Conservation (phyloP, 2,888 invertebrate species). For the Drosophila gaucha region DNA sequence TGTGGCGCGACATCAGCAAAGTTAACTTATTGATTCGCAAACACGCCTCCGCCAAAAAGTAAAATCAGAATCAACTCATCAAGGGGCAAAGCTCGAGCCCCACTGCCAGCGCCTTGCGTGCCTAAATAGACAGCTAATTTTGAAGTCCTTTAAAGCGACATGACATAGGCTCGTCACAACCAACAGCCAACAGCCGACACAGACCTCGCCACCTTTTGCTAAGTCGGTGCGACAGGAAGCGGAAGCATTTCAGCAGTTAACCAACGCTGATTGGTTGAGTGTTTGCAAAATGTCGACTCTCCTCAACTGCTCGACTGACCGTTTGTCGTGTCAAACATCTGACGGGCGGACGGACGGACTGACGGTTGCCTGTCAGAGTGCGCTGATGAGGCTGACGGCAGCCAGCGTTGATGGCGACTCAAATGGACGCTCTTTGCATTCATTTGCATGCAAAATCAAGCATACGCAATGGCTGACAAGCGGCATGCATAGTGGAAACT, state of each 20-base stretch:
- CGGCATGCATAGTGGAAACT: slow-evolving; percentile 46
- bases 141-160: slow-evolving; percentile 68
- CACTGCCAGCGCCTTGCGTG: slow-evolving; percentile 50
- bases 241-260: slow-evolving; percentile 78
- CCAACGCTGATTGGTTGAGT: slow-evolving; percentile 79
- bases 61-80: slow-evolving; percentile 57
- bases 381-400: slow-evolving; percentile 55
- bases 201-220: slow-evolving; percentile 22
- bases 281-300: slow-evolving; percentile 62
- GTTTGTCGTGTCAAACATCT: slow-evolving; percentile 31
- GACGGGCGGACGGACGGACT: slow-evolving; percentile 38
- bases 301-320: slow-evolving; percentile 2
- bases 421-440: slow-evolving; percentile 75
- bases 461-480: slow-evolving; percentile 31
- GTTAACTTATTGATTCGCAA: slow-evolving; percentile 75
- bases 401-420: slow-evolving; percentile 66
- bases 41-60: slow-evolving; percentile 49
- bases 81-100: slow-evolving; percentile 25
- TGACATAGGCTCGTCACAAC: slow-evolving; percentile 65
- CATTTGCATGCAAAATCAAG: slow-evolving; percentile 75
- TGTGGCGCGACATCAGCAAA: slow-evolving; percentile 40
- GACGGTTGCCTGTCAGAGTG: slow-evolving; percentile 32
- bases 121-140: slow-evolving; percentile 80
- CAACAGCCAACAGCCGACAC: neutral
- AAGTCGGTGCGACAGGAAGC: slow-evolving; percentile 66